phyloP scores from a whole-genome alignment of 2,113 vertebrate genomes.

The Gymnarchus niloticus region DNA sequence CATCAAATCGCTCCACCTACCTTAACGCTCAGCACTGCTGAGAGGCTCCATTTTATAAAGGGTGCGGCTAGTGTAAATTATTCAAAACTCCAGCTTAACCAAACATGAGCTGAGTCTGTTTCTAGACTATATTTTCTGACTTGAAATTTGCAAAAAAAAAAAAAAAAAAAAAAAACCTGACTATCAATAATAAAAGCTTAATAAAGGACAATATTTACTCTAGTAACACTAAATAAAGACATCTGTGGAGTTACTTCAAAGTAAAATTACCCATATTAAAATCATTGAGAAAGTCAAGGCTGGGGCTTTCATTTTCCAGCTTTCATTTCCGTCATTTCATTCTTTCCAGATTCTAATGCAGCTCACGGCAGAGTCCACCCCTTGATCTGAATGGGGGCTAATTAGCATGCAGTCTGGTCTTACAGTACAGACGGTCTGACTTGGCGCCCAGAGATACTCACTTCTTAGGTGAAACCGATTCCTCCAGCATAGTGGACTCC shows the following conservation, averaged over 20 bases:
- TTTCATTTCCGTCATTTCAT: neutral
- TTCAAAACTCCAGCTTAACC: neutral
- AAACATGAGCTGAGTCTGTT: neutral
- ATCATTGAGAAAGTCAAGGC: slow-evolving; percentile 2
- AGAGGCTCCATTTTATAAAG: neutral
- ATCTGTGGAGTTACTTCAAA: neutral
- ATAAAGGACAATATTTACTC: neutral
- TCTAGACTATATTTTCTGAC: neutral
- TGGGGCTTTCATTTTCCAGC: neutral
- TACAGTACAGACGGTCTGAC: no score
- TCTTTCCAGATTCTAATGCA: neutral
- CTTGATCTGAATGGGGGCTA: neutral
- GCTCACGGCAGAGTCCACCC: slow-evolving; percentile 38
- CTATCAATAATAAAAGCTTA: no score
- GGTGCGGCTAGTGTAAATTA: neutral
- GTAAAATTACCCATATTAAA: slow-evolving; percentile 9
- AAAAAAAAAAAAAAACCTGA: slow-evolving; percentile 21
- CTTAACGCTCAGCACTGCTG: neutral
- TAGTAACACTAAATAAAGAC: neutral
- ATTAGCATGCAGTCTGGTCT: neutral
- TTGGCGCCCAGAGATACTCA: slow-evolving; percentile 48
- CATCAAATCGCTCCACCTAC: neutral
- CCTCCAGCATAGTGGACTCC: slow-evolving; percentile 96
- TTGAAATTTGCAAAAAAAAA: neutral
- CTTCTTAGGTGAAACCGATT: slow-evolving; percentile 97